Conservation (phyloP, 2,113 vertebrate genomes). For the Micronycteris hirsuta region DNA sequence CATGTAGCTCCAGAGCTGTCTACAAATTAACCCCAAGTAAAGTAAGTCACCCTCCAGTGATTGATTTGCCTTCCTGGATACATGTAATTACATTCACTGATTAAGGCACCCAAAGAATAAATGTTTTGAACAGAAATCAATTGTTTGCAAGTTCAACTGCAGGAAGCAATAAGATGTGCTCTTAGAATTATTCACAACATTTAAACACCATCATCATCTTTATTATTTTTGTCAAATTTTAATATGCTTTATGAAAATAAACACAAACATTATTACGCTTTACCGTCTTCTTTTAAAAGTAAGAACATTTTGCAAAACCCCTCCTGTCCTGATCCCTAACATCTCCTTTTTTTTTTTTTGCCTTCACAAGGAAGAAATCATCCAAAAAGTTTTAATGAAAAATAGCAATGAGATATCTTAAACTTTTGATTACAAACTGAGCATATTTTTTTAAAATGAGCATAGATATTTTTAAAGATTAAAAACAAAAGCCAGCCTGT, state of each 20-base stretch:
- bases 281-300: conserved; percentile 61
- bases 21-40: conserved; percentile 43
- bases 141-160: background rate
- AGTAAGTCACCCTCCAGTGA: conserved; percentile 34
- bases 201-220: background rate
- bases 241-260: conserved; percentile 54
- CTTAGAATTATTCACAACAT: conserved; percentile 5
- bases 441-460: background rate
- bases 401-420: background rate
- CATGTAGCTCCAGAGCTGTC: background rate
- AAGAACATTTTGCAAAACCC: background rate
- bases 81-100: background rate
- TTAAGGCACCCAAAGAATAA: conserved; percentile 25
- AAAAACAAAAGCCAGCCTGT: background rate
- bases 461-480: background rate
- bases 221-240: background rate
- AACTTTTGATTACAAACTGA: background rate
- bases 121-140: background rate
- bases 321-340: background rate
- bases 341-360: background rate
- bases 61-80: background rate
- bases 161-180: background rate
- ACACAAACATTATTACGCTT: conserved; percentile 58
- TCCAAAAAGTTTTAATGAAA: background rate
- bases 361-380: background rate